These are phyloP conservation scores for Lasius platythorax DNA, from an alignment of 2,888 invertebrate genomes.

Conservation along the genomic window DNA sequence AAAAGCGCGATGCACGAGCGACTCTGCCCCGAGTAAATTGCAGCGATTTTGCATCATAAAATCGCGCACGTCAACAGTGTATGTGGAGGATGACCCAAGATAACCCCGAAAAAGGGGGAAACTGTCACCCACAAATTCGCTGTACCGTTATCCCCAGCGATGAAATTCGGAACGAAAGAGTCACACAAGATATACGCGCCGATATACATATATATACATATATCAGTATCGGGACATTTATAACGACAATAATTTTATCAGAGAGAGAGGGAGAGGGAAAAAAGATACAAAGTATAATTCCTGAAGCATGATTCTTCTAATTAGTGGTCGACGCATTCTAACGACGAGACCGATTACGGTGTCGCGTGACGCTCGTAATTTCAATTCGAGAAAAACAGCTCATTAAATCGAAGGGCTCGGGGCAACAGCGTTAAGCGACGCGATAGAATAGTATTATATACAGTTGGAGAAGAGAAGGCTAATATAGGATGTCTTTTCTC, in stretches of 20 bases:
- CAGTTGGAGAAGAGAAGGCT: not conserved
- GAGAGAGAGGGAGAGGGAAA: not conserved
- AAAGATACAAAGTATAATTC: not conserved
- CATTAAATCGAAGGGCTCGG: conserved; percentile 26
- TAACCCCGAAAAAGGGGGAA: conserved; percentile 8
- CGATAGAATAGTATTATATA: not conserved
- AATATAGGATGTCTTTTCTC: not conserved
- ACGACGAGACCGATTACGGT: not conserved
- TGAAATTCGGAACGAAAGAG: not conserved
- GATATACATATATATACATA: too few species aligned
- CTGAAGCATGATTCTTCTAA: not conserved
- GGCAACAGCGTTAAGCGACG: conserved; percentile 11
- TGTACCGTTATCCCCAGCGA: conserved; percentile 14
- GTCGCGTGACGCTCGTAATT: conserved; percentile 39
- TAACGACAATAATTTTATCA: not conserved
- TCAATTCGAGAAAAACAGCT: not conserved
- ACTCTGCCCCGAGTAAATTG: not conserved
- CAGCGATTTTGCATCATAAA: conserved; percentile 1
- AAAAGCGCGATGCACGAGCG: not conserved
- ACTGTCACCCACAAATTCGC: conserved; percentile 29
- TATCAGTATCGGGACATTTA: not conserved
- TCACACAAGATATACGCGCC: not conserved
- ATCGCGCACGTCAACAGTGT: conserved; percentile 26
- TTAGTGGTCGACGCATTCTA: not conserved
- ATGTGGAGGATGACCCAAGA: conserved; percentile 17